Evolutionary conservation across 2,888 invertebrate species (phyloP), one percentile per base, ranked within the genome.

Genomic region (Caenorhabditis sulstoni): DNA sequence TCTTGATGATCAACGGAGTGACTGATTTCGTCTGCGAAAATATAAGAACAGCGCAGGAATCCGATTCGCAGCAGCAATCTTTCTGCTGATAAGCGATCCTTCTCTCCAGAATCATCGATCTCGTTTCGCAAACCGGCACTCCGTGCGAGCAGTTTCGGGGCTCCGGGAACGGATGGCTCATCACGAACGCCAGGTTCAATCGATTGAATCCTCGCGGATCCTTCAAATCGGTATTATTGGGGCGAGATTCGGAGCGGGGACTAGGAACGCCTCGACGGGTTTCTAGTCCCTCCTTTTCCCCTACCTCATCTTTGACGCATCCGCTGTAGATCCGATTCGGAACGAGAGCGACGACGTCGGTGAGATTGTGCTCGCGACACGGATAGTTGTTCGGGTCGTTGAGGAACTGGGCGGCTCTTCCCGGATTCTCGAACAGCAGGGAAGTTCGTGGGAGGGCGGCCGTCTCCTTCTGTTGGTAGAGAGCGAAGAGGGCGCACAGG

Each of bases 121-220:
- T 37, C n/a, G 73, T 35, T 12, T 71, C 78, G 45, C 78, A 79
- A 11, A 12, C 18, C 11, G 57, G 11, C 37, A 18, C 20, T 0
- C 9, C 8, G 3, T 64, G 23, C 4, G 20, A 0, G n/a, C 73
- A 73, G 7, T 22, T 49, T n/a, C 20, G n/a, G 16, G 45, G 39
- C 2, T 58, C 53, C 5, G 78, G 78, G 16, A 79, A 75, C n/a
- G 66, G 75, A 22, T 75, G 67, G 11, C 37, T 9, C 62, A 75
- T 75, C 37, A 75, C 44, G 23, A 59, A 67, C 0, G 53, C 53
- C 8, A 35, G 20, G 37, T 44, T 44, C 44, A 74, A 65, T 37
- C 49, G 55, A 41, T 41, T 57, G 45, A 44, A 53, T 3, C 2
- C 4, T 0, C 12, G 3, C 3, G 65, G 39, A 18, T 74, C 22